Evolutionary conservation across 2,113 vertebrate species (phyloP), one percentile per base, ranked within the genome.

Genomic region (Lepisosteus oculatus): DNA sequence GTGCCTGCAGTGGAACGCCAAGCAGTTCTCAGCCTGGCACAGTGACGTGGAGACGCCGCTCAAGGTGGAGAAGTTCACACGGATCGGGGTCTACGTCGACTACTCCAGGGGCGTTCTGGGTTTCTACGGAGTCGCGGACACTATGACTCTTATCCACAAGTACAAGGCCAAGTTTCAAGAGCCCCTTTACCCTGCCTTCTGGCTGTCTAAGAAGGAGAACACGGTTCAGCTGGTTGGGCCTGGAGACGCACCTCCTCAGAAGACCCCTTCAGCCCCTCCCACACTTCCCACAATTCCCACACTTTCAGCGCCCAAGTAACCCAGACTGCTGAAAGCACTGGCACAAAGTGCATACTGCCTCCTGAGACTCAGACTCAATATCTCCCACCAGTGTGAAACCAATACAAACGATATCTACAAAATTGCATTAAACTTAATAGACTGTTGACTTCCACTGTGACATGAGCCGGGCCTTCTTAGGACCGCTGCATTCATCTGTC

Each of bases 201-300:
- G 92, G 91, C 81, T 96, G 61, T 85, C 94, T 6, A 95, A 94
- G 83, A 94, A 94, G 76, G 94, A 94, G 76, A 94, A 90, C 0
- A 4, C 83, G 0, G 81, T 93, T 0, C 15, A 78, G 42, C 54
- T 93, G 76, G 87, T 89, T 74, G 66, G 74, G 0, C 88, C 88
- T 0, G 90, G 86, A 0, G 84, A 87, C 2, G 61, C 81, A 0
- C 44, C 89, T 2, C 76, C 76, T 0, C 69, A 83, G 0, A 83
- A 82, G 56, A 84, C 79, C 47, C 84, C 84, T 0, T 89, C 88
- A 0, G 85, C 87, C 0, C 82, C 81, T 4, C 47, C 42, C 55
- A 82, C 87, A 4, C 85, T 88, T 1, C 4, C 72, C 0, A 56
- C 11, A 8, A 29, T 7, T 3, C 2, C 55, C 63, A 57, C 56